These are phyloP conservation scores for Gouania willdenowi DNA, from an alignment of 2,797 vertebrate genomes.

Conservation along the genomic window DNA sequence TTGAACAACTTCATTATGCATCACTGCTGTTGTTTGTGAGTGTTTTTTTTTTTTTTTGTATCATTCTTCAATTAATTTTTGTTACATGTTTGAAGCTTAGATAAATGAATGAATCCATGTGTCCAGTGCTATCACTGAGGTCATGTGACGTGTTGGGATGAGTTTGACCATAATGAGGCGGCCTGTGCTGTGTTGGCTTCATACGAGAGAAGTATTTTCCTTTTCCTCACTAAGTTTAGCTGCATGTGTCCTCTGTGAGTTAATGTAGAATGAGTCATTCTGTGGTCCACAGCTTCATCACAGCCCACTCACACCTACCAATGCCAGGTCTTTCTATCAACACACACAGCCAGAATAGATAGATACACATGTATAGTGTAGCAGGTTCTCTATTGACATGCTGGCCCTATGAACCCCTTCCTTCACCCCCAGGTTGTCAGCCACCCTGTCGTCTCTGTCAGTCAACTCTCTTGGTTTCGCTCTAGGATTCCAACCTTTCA, in stretches of 20 bases:
- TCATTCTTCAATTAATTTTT: no score
- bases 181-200: constrained; percentile 9
- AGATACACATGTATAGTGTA: constrained; percentile 20
- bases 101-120: no score
- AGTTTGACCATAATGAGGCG: constrained; percentile 12
- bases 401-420: constrained; percentile 25
- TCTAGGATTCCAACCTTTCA: constrained; percentile 74
- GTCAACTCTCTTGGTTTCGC: constrained; percentile 61
- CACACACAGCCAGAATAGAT: constrained; percentile 4
- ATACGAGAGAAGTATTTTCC: constrained; percentile 38
- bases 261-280: constrained; percentile 60
- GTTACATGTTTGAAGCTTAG: no score
- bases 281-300: constrained; percentile 39
- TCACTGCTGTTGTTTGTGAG: no score
- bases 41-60: no score
- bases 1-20: no score
- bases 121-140: constrained; percentile 6
- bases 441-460: constrained; percentile 47
- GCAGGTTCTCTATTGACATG: constrained; percentile 12
- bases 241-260: constrained; percentile 29
- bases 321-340: constrained; percentile 28
- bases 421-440: constrained; percentile 23
- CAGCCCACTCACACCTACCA: constrained; percentile 45
- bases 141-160: constrained; percentile 18
- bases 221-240: constrained; percentile 22